These are phyloP conservation scores for Philhelius pedissequus DNA, from an alignment of 2,888 invertebrate species.

Conservation along the genomic window DNA sequence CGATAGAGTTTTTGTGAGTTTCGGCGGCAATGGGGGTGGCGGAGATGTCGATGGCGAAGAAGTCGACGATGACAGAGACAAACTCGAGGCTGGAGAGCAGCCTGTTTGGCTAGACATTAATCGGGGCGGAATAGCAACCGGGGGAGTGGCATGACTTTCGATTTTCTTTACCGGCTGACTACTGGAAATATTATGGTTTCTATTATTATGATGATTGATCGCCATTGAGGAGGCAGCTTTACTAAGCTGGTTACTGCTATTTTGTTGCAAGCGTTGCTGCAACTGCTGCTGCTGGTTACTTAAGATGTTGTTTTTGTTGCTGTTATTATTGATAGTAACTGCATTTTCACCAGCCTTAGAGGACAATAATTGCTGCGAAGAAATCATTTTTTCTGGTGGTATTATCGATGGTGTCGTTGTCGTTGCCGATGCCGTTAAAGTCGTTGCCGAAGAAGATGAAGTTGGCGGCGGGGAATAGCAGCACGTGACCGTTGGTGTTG, in stretches of 20 bases:
- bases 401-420: slow-evolving; percentile 2
- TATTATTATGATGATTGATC: slow-evolving; percentile 58
- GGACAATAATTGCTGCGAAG: slow-evolving; percentile 46
- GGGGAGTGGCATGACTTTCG: slow-evolving; percentile 69
- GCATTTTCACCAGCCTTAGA: slow-evolving; percentile 48
- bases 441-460: slow-evolving; percentile 41
- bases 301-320: slow-evolving; percentile 21
- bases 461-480: slow-evolving; percentile 58
- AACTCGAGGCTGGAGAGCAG: slow-evolving; percentile 76
- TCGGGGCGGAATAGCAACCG: slow-evolving; percentile 73
- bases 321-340: slow-evolving; percentile 38
- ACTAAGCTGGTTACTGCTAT: slow-evolving; percentile 25
- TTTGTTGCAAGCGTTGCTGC: slow-evolving; percentile 16
- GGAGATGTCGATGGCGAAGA: slow-evolving; percentile 77
- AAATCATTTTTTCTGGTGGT: slow-evolving; percentile 54
- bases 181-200: slow-evolving; percentile 10
- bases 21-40: slow-evolving; percentile 76
- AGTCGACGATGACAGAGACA: slow-evolving; percentile 76
- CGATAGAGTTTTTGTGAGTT: slow-evolving; percentile 69
- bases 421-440: slow-evolving; percentile 57
- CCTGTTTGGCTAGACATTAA: slow-evolving; percentile 71
- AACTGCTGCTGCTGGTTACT: slow-evolving; percentile 23
- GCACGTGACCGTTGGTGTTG: slow-evolving; percentile 2
- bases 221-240: slow-evolving; percentile 67
- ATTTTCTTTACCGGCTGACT: slow-evolving; percentile 56